Base-by-base conservation (phyloP, 2,888 invertebrate species). In the Perizoma affinitatum region DNA sequence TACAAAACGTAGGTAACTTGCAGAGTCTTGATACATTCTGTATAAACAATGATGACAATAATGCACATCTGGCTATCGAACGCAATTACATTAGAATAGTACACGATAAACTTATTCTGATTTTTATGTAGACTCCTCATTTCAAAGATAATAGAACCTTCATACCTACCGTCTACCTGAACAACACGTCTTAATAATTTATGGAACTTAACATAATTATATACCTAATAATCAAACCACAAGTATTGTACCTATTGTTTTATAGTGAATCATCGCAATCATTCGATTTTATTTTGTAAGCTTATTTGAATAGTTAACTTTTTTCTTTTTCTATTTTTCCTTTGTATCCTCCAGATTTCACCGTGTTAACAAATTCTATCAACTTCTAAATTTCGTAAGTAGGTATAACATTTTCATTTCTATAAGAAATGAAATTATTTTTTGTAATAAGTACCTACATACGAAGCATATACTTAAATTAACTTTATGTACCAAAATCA, bases 41-140 rank as follows among this genome's bases (percentile, higher is more conserved):
- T 22, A 82, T 82, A 78, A 80, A 80, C 77, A 38, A 80, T 72
- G 75, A 79, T 83, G 90, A 91, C 90, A 91, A 91, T 91, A 91
- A 90, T 82, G 73, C 78, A 83, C 87, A 80, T 81, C 82, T 76
- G 80, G 81, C 83, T 81, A 82, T 78, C 78, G 65, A 81, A 79
- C 71, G 73, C 81, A n/a, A 77, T 22, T 22, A 3, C 22, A 22
- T 22, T 22, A 22, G 22, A 22, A 22, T 22, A 22, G 3, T 1
- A 81, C 84, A 73, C 65, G 63, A 66, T 71, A 69, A 67, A 47
- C 6, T 36, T 45, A 35, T 7, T 43, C n/a, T 22, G 50, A 22
- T 4, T 8, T 33, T 41, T 45, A 53, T 44, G 44, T 56, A 41
- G 10, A 46, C 41, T 11, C 40, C 11, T 53, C 56, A 41, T 63